Base-by-base conservation (phyloP, 2,113 vertebrate species). In the Oncorhynchus masou region DNA sequence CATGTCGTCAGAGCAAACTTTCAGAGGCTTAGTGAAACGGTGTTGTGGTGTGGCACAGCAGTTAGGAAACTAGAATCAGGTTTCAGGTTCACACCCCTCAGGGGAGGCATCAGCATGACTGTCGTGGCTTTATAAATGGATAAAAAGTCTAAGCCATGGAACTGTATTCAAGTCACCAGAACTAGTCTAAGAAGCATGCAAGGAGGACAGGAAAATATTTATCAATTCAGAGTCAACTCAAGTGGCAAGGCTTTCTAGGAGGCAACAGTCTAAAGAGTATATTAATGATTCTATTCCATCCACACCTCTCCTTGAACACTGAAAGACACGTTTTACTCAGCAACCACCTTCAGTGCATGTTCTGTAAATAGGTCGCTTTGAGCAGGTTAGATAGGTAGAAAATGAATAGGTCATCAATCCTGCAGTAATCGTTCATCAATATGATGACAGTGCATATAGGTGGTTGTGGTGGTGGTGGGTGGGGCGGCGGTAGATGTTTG, bases 1-100 rank as follows among this genome's bases (percentile, higher is more conserved):
- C 9, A n/a, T 54, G 16, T 54, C 51, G 13, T 54, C 51, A 54
- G 51, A 19, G 16, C 15, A 19, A 19, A 54, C 51, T 54, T 15
- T 54, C 73, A 9, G 68, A 74, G 82, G 78, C 81, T 73, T 82
- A 71, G 57, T 77, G 74, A 82, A 71, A 27, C 79, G 48, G 74
- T 62, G 51, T 76, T 62, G 77, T 54, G 49, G 49, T 16, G n/a
- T 60, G 16, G 19, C 20, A 24, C 45, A 48, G 71, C 78, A 6
- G 13, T 75, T 62, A 69, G 75, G 49, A 25, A 51, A 70, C 39
- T n/a, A 78, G 70, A 24, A 65, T 71, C 60, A 31, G 9, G 22
- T 54, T 74, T 78, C 20, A 51, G 64, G 45, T 75, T 76, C 13
- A 29, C 65, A 80, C 74, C 67, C 83, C 57, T 73, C 39, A 83